Base-by-base conservation (phyloP, 1,140 invertebrate species). In the Pectinophora gossypiella region DNA sequence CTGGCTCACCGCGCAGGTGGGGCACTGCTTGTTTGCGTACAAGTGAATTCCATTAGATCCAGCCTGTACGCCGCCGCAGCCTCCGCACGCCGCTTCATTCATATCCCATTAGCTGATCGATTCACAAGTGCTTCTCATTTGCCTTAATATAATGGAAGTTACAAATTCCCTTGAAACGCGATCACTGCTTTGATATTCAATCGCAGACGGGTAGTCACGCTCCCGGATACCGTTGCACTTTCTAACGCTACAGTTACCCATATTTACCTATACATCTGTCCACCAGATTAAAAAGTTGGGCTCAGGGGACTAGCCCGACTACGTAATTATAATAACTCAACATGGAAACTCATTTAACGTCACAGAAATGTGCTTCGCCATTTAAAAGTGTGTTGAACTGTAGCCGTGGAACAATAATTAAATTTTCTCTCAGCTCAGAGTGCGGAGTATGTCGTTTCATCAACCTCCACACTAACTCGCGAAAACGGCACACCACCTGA, bases 31-130 rank as follows among this genome's bases (percentile, higher is more conserved):
- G 79, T 86, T 86, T 86, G 79, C 83, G 68, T 81, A 86, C 83
- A 86, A 77, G 83, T 68, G 74, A 85, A 86, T 86, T 85, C 83
- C 83, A 86, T 86, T 86, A 84, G 80, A 77, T 71, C 70, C 77
- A 72, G 56, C 66, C 60, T 72, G 72, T 82, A 66, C 69, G 56
- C 59, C 61, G 64, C 69, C 70, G 63, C 76, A 72, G 68, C 70
- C 71, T 65, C 74, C 61, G 68, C 72, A 56, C 59, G 68, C 66
- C 68, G 73, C 77, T 80, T 82, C 76, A 80, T 82, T 83, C 79
- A 79, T 85, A 83, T 85, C 71, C 79, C 79, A 82, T 85, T 85
- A 83, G 72, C 76, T 78, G 79, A 83, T 85, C 79, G 74, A 81
- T 85, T 76, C 71, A 75, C 76, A 76, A 76, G 72, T 75, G 71